A percentile compares a stretch with the other conserved stretches of the same genome.
Conservation (phyloP, 2,113 vertebrate genomes). For the Monarcha castaneiventris region DNA sequence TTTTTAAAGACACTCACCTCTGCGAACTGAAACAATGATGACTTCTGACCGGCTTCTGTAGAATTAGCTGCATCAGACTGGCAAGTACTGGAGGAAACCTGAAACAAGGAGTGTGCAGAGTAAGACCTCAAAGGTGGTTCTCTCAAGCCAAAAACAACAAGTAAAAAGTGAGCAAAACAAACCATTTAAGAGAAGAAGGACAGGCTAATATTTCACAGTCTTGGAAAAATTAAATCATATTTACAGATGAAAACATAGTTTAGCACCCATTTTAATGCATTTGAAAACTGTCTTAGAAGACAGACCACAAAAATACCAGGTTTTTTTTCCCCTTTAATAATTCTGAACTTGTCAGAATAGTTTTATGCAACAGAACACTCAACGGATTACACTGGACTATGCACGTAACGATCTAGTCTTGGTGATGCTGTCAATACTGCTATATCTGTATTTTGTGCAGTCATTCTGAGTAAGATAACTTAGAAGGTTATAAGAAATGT, state of each 20-base stretch:
- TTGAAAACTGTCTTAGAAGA: background rate
- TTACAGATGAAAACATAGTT: background rate
- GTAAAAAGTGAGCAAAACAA: background rate
- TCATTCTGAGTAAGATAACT: background rate
- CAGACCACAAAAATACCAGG: background rate
- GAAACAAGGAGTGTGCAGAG: slow-evolving; percentile 1
- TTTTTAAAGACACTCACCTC: slow-evolving; percentile 75
- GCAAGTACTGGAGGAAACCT: slow-evolving; percentile 80
- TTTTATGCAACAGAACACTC: background rate
- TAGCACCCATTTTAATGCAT: background rate
- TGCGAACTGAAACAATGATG: slow-evolving; percentile 83
- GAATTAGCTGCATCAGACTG: slow-evolving; percentile 77
- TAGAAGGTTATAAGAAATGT: background rate
- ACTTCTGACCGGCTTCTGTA: slow-evolving; percentile 78
- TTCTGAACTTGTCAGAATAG: background rate
- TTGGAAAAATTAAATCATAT: background rate
- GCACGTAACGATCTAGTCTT: background rate
- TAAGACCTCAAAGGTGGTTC: background rate
- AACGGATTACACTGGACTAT: background rate
- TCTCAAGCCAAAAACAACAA: background rate
- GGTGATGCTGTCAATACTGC: background rate
- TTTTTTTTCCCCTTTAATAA: background rate
- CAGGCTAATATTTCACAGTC: background rate
- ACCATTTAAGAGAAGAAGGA: background rate
- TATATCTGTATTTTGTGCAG: background rate